Conservation (phyloP, 2,113 vertebrate species). For the Entomyzon cyanotis region DNA sequence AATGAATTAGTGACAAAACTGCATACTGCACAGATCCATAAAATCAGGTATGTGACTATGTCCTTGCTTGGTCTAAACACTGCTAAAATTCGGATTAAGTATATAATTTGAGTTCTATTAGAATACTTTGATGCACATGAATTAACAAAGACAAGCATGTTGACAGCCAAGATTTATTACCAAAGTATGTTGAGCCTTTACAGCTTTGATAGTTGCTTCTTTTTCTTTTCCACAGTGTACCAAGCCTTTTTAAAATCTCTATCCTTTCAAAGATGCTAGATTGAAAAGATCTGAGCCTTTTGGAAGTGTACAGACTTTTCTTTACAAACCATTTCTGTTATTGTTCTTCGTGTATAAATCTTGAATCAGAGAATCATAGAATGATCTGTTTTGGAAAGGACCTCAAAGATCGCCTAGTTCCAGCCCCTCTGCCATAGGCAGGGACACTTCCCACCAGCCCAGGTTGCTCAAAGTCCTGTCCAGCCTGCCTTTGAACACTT, state of each 20-base stretch:
- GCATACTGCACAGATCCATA: background rate
- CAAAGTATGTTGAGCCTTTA: constrained; percentile 14
- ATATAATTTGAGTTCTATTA: background rate
- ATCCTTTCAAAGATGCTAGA: background rate
- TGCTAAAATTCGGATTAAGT: background rate
- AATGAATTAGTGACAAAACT: background rate
- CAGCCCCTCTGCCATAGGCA: background rate
- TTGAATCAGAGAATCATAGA: background rate
- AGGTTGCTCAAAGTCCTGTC: background rate
- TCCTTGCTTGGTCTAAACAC: background rate
- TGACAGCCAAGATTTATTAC: constrained; percentile 55
- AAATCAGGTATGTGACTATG: background rate
- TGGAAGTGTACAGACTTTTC: background rate
- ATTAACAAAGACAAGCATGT: background rate
- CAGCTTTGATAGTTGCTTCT: background rate
- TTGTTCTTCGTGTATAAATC: background rate
- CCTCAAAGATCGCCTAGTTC: background rate
- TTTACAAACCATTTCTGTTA: background rate
- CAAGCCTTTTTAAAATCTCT: background rate
- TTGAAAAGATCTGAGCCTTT: background rate
- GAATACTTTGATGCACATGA: background rate
- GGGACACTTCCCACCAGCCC: background rate
- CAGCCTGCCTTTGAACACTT: background rate
- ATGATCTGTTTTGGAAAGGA: background rate
- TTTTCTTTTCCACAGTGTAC: background rate